Evolutionary conservation across 2,113 vertebrate genomes (phyloP), one percentile per base, ranked within the genome.

Genomic region (Rafetus swinhoei): DNA sequence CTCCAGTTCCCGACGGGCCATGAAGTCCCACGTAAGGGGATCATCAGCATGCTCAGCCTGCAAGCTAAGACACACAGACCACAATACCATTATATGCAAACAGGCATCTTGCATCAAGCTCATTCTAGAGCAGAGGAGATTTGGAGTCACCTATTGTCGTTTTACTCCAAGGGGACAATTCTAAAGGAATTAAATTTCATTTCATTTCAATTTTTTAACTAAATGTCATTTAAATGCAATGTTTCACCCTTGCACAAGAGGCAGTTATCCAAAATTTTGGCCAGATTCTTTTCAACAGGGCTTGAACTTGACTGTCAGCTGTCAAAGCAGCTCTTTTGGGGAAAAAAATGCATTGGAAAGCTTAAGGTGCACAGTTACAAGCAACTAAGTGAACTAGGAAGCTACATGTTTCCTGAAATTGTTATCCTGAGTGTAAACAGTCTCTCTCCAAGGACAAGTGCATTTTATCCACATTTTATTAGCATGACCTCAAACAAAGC

Each of bases 11-110:
- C 97, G 97, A 59, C 98, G 98, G 6, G 99, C 99, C 98, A 99
- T 97, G 93, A 98, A 99, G 96, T 99, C 99, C 99, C 99, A 99
- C 0, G 97, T 99, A 79, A 98, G 59, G 81, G 98, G 98, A 90
- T 99, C 98, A 9, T 98, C 97, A 1, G 98, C 96, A 84, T 98
- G 98, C 12, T 97, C 96, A 14, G 65, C 82, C 98, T 99, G 98
- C 93, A 99, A 97, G 88, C 99, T 99, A 74, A 86, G 95, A 92
- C 24, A 92, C 1, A 83, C 0, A 12, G 15, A 11, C 7, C 60
- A 27, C 15, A 24, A 84, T 2, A 86, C 2, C 76, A 81, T 82
- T 32, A 60, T 82, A 2, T 2, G 27, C 14, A 15, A 50, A 50
- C 22, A 0, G 0, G 29, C 65, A 6, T 27, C 3, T 27, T 79